These are phyloP conservation scores for Latrodectus hesperus DNA, from an alignment of 2,888 invertebrate species.

Conservation along the genomic window DNA sequence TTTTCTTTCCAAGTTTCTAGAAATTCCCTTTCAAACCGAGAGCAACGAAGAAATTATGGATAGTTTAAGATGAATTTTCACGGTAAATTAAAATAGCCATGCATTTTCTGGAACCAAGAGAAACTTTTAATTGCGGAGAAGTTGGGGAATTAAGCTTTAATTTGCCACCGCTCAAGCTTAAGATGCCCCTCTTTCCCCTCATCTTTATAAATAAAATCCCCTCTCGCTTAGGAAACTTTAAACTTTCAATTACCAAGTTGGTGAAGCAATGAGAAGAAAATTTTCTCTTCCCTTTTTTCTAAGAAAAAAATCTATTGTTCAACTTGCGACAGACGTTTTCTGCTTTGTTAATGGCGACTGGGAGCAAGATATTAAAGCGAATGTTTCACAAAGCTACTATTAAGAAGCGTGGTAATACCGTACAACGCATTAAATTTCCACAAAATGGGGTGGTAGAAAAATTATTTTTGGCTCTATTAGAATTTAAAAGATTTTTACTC, in stretches of 20 bases:
- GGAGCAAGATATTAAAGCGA: conserved; percentile 35
- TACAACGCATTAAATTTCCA: conserved; percentile 47
- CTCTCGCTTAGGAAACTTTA: conserved; percentile 48
- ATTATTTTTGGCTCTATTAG: conserved; percentile 52
- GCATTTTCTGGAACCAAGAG: conserved; percentile 29
- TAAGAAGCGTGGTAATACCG: conserved; percentile 40
- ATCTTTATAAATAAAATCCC: conserved; percentile 47
- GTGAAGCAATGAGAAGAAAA: conserved; percentile 45
- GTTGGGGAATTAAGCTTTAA: conserved; percentile 48
- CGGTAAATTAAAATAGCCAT: conserved; percentile 50
- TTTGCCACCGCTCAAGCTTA: conserved; percentile 42
- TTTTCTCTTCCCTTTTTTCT: conserved; percentile 17
- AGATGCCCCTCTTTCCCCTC: background rate
- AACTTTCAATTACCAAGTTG: conserved; percentile 57
- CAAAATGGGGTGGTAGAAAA: conserved; percentile 34
- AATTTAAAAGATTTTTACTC: conserved; percentile 32
- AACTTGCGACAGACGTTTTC: conserved; percentile 40
- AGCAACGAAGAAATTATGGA: conserved; percentile 32
- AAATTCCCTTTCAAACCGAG: conserved; percentile 24
- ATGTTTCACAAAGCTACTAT: conserved; percentile 41
- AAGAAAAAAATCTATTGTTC: conserved; percentile 15
- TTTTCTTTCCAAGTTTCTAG: conserved; percentile 28
- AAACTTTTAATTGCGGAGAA: conserved; percentile 38
- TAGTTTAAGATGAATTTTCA: conserved; percentile 23
- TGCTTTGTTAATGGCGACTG: conserved; percentile 44